phyloP scores from a whole-genome alignment of 2,113 vertebrate genomes.

The Phocoena sinus region DNA sequence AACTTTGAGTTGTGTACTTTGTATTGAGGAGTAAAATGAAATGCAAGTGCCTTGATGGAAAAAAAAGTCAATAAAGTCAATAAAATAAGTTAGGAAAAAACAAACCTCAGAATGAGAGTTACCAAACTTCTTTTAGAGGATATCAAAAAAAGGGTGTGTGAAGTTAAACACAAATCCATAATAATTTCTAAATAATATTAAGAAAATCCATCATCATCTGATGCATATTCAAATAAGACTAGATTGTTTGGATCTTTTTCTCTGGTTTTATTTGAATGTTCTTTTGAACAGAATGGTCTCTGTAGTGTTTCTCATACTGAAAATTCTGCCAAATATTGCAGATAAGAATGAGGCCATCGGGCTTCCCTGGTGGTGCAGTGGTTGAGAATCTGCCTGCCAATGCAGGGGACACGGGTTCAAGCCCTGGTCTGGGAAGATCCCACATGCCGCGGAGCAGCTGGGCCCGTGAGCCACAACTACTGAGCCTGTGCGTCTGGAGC shows the following conservation, averaged over 20 bases:
- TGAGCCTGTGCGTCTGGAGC: too few species aligned
- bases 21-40: background rate
- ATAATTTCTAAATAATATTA: background rate
- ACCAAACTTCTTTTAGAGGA: background rate
- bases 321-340: background rate
- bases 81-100: background rate
- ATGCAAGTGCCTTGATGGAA: background rate
- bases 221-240: background rate
- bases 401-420: too few species aligned
- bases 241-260: background rate
- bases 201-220: background rate
- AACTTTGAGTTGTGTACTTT: background rate
- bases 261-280: background rate
- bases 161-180: background rate
- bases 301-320: background rate
- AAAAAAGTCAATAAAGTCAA: background rate
- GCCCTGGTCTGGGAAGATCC: too few species aligned
- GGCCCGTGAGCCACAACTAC: too few species aligned
- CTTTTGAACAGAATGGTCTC: background rate
- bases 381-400: too few species aligned
- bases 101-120: background rate
- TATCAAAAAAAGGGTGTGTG: background rate
- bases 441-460: too few species aligned
- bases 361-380: too few species aligned
- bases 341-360: background rate